Conservation (phyloP, 2,113 vertebrate species). For the Lasiurus cinereus region DNA sequence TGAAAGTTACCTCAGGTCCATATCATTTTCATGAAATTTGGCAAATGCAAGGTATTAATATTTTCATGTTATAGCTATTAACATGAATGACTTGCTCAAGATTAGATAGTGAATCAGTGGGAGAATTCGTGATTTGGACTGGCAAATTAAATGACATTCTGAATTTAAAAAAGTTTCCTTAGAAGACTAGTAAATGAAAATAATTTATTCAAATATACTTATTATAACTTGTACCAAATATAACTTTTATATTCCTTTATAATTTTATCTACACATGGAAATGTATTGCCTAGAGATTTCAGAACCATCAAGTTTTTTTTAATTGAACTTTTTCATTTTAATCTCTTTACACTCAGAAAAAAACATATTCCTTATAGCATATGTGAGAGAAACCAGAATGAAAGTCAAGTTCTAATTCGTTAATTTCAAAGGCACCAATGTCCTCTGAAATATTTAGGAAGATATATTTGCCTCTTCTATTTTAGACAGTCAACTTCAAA, state of each 20-base stretch:
- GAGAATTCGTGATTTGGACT: background rate
- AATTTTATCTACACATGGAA: slow-evolving; percentile 1
- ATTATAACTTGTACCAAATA: background rate
- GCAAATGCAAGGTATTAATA: background rate
- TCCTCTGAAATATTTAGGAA: slow-evolving; percentile 3
- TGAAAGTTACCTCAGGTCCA: background rate
- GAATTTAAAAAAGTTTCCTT: background rate
- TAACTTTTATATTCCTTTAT: background rate
- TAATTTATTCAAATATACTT: background rate
- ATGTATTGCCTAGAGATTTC: slow-evolving; percentile 10
- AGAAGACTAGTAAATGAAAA: background rate
- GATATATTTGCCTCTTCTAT: background rate
- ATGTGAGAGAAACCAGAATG: background rate
- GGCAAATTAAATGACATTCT: background rate
- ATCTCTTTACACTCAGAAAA: background rate
- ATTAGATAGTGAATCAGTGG: background rate
- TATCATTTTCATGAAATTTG: background rate
- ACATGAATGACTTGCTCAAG: background rate
- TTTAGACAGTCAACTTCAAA: slow-evolving; percentile 31
- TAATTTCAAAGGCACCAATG: background rate
- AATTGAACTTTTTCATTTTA: background rate
- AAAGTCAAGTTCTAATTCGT: slow-evolving; percentile 18
- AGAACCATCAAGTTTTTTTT: background rate
- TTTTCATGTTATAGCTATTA: background rate
- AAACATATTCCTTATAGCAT: slow-evolving; percentile 32